Conservation (phyloP, 2,113 vertebrate species). For the Siniperca knerii region DNA sequence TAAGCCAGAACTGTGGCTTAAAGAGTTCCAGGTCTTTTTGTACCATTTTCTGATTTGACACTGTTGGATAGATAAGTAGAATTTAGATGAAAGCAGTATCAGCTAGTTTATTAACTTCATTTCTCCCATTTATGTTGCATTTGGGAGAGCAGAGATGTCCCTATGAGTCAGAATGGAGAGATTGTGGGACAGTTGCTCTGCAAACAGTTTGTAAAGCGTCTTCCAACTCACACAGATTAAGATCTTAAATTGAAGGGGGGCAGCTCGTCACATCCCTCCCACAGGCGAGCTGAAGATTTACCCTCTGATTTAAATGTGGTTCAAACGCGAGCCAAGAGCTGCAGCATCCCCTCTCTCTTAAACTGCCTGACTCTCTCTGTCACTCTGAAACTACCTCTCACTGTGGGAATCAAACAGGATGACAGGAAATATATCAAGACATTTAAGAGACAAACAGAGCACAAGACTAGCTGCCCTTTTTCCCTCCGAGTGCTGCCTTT, state of each 20-base stretch:
- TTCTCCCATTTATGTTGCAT: background rate
- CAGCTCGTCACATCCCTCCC: slow-evolving; percentile 6
- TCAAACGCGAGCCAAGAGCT: slow-evolving; percentile 21
- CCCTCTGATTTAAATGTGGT: slow-evolving; percentile 26
- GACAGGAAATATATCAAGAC: background rate
- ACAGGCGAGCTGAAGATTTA: slow-evolving; percentile 11
- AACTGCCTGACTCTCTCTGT: background rate
- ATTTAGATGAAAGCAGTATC: background rate
- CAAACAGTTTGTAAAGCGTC: slow-evolving; percentile 35
- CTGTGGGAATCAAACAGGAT: background rate
- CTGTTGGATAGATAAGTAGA: background rate
- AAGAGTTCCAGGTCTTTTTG: too few species aligned
- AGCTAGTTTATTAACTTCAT: background rate
- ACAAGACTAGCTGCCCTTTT: background rate
- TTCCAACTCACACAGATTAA: slow-evolving; percentile 64
- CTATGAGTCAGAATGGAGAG: background rate
- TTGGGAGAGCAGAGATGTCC: background rate
- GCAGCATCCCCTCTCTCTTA: background rate
- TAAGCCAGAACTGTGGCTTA: too few species aligned
- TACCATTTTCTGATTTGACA: too few species aligned
- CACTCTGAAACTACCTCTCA: background rate
- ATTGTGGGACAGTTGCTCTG: background rate
- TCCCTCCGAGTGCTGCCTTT: background rate
- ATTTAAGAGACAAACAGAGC: background rate
- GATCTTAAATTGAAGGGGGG: slow-evolving; percentile 42